Evolutionary conservation across 2,113 vertebrate genomes (phyloP).

Genomic region (Enhydra lutris): DNA sequence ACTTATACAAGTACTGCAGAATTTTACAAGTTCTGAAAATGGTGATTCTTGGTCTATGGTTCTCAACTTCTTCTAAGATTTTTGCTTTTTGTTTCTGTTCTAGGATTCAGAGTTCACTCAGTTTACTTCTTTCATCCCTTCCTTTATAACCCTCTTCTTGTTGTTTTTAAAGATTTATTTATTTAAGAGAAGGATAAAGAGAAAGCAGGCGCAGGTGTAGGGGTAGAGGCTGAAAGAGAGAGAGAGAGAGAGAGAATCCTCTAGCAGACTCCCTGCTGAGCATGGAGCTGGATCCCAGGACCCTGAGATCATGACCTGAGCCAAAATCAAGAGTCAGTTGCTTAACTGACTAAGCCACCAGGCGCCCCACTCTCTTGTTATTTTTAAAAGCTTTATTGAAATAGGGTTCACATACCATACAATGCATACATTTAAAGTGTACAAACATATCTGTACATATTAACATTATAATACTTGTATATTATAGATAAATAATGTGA

Average conservation of each 20-base stretch:
- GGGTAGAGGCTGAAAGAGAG: too few species aligned
- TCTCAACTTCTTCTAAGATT: neutral
- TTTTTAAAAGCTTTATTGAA: conserved; percentile 15
- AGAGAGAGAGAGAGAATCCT: too few species aligned
- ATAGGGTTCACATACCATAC: neutral
- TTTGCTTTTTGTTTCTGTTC: neutral
- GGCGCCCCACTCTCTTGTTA: neutral
- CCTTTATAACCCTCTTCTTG: neutral
- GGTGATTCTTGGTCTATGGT: neutral
- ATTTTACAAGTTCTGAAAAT: conserved; percentile 23
- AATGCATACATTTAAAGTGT: neutral
- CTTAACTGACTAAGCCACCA: too few species aligned
- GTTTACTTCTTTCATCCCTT: neutral
- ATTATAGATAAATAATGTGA: neutral
- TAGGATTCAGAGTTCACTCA: neutral
- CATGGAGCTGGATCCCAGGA: too few species aligned
- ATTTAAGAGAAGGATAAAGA: too few species aligned
- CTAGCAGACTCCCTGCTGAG: too few species aligned
- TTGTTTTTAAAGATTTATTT: too few species aligned
- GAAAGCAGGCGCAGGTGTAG: too few species aligned
- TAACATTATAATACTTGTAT: neutral
- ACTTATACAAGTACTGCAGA: neutral
- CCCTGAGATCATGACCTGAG: too few species aligned
- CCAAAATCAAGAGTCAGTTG: too few species aligned
- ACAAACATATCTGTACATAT: neutral